Evolutionary conservation across 1,140 invertebrate species (phyloP).

Genomic region (Anoplolepis gracilipes): DNA sequence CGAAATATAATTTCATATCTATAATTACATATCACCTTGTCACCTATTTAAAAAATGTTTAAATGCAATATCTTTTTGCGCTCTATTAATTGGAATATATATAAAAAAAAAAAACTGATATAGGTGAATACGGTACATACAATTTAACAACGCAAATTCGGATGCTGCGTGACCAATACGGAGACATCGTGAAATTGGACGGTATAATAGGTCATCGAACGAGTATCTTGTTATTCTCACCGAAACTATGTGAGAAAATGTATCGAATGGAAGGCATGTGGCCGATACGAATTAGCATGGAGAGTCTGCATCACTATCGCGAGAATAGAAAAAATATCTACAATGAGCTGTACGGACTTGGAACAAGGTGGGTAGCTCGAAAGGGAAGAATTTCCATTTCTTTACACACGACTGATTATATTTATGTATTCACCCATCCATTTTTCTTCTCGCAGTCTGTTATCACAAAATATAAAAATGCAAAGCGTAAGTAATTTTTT

Average conservation of each 20-base stretch:
- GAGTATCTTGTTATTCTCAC: slow-evolving; percentile 75
- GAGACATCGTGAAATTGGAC: slow-evolving; percentile 76
- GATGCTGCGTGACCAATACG: slow-evolving; percentile 70
- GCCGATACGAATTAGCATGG: slow-evolving; percentile 78
- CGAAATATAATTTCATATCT: not conserved
- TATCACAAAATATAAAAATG: not conserved
- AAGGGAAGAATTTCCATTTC: not conserved
- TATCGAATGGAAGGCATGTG: slow-evolving; percentile 80
- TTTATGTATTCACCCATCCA: not conserved
- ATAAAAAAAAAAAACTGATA: not conserved
- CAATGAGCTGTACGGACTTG: slow-evolving; percentile 72
- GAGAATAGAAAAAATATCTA: slow-evolving; percentile 74
- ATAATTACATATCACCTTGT: not conserved
- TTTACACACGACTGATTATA: not conserved
- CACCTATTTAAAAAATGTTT: not conserved
- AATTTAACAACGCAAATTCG: slow-evolving; percentile 64
- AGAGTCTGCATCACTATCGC: slow-evolving; percentile 78
- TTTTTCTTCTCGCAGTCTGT: not conserved
- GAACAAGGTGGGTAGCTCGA: slow-evolving; percentile 70
- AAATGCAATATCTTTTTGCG: not conserved
- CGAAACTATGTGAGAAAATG: slow-evolving; percentile 80
- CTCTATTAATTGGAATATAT: not conserved
- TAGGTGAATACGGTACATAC: slow-evolving; percentile 74
- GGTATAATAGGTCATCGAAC: slow-evolving; percentile 70
- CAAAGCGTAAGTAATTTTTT: not conserved